Evolutionary conservation across 2,888 invertebrate species (phyloP), one percentile per base, ranked within the genome.

Genomic region (Melinaea menophilus): DNA sequence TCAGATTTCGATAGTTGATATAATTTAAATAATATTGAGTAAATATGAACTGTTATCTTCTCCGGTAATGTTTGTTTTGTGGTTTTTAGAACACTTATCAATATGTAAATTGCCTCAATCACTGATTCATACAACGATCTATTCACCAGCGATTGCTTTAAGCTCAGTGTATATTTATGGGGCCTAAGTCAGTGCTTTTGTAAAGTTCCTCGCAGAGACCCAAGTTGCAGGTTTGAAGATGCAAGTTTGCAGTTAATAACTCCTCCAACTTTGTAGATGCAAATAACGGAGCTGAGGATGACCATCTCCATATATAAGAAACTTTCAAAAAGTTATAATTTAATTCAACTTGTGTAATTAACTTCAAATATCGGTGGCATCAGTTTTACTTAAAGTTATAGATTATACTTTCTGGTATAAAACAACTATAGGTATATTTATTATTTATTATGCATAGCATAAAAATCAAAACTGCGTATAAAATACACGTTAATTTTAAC

Each of bases 141-240:
- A 51, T 51, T 51, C 51, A 7, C 22, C 11, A n/a, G 13, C 22
- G 13, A 22, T 7, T 41, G 41, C 9, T 41, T 41, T 41, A 22
- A 51, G 31, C 31, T 51, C 31, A 51, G 31, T 51, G 31, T 22
- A 9, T 51, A 51, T 51, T 51, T 51, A 51, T 51, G 31, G 11
- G 31, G 51, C 51, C 51, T 51, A 51, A 51, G 31, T 51, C 51
- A 51, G 51, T 51, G 51, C 51, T 51, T 51, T 51, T n/a, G 51
- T 51, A 31, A 51, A 51, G 51, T 51, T 51, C 9, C 31, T 51
- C 5, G 51, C 51, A 51, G 31, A 51, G 51, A 51, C 51, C 51
- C 9, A 31, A 51, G 31, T 51, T 51, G 9, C 51, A 31, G 51
- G 51, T 31, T 31, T 51, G 31, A 31, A 51, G 51, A 31, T 51